Conservation (phyloP, 2,888 invertebrate genomes). For the Pimpla rufipes region DNA sequence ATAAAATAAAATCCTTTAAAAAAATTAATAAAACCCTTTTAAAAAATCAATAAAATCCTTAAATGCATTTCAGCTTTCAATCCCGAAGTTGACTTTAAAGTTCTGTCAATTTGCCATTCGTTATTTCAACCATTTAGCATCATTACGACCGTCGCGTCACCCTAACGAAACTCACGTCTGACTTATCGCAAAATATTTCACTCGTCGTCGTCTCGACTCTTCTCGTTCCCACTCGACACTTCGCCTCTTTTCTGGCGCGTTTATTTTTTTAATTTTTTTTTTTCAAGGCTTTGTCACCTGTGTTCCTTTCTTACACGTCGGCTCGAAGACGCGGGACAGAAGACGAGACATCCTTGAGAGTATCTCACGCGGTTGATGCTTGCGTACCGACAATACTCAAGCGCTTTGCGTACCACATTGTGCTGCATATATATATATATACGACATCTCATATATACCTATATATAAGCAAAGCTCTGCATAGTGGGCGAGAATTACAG, state of each 20-base stretch:
- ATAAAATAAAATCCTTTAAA: too few relatives aligned
- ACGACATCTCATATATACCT: too few relatives aligned
- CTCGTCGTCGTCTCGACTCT: neutral
- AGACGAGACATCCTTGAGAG: constrained; percentile 30
- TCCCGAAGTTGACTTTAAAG: too few relatives aligned
- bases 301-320: constrained; percentile 36
- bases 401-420: neutral
- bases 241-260: neutral
- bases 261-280: constrained; percentile 7
- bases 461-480: constrained; percentile 43
- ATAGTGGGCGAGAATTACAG: constrained; percentile 83
- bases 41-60: too few relatives aligned
- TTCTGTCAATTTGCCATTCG: neutral
- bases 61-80: too few relatives aligned
- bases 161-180: neutral
- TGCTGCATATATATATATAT: constrained; percentile 20
- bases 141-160: too few relatives aligned
- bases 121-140: neutral
- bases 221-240: neutral
- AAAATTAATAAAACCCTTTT: too few relatives aligned
- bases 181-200: constrained; percentile 20
- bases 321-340: constrained; percentile 11
- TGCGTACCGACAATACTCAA: constrained; percentile 27
- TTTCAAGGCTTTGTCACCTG: constrained; percentile 45
- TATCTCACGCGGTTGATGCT: constrained; percentile 28